These are phyloP conservation scores for Hedya salicella DNA, from an alignment of 2,888 invertebrate genomes.

Conservation along the genomic window DNA sequence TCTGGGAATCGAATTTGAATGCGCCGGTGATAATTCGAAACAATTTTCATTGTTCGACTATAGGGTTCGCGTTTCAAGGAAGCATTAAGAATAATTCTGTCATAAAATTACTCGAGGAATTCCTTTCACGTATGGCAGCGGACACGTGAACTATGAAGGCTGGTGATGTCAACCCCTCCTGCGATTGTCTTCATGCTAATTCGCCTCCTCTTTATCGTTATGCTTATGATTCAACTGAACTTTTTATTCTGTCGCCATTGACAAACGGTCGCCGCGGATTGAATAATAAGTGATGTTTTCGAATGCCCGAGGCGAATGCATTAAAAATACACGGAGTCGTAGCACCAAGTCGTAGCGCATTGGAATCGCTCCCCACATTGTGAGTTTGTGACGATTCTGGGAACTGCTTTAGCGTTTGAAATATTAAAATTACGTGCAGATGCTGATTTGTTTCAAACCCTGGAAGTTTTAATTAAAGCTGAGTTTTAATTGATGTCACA, in stretches of 20 bases:
- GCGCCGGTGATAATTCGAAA: conserved; percentile 33
- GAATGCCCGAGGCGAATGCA: conserved; percentile 54
- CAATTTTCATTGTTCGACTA: conserved; percentile 39
- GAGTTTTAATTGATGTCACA: conserved; percentile 10
- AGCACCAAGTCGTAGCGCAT: conserved; percentile 39
- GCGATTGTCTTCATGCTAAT: conserved; percentile 74
- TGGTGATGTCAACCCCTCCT: conserved; percentile 68
- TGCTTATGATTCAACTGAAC: conserved; percentile 55
- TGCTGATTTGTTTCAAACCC: conserved; percentile 23
- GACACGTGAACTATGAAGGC: conserved; percentile 70
- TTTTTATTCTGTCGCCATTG: conserved; percentile 65
- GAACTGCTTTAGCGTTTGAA: conserved; percentile 40
- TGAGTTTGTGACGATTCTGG: conserved; percentile 33
- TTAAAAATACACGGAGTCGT: conserved; percentile 52
- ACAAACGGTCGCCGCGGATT: conserved; percentile 64
- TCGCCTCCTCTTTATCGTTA: conserved; percentile 59
- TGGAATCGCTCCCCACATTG: conserved; percentile 37
- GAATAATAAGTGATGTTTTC: conserved; percentile 66
- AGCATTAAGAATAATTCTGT: conserved; percentile 44
- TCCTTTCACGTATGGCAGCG: conserved; percentile 70
- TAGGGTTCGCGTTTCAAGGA: conserved; percentile 32
- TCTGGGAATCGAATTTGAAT: conserved; percentile 29
- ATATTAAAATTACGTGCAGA: conserved; percentile 42
- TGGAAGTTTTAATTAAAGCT: conserved; percentile 15
- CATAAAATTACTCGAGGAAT: conserved; percentile 51